Base-by-base conservation (phyloP, 2,888 invertebrate species). In the Dinocampus coccinellae region DNA sequence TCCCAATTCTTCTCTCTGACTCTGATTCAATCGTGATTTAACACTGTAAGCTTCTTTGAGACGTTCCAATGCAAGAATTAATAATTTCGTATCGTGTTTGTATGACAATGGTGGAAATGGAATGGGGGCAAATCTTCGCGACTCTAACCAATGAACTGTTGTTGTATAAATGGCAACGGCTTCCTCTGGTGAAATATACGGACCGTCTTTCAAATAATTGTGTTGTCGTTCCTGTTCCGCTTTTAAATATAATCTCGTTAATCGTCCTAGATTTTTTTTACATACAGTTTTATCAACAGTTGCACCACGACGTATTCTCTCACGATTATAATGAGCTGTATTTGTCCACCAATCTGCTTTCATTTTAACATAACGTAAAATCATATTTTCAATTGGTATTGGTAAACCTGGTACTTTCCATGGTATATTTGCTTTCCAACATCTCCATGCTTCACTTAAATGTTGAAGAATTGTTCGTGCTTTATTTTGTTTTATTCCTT, bases 271-370 rank as follows among this genome's bases (percentile, higher is more conserved):
- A 89, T 99, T 99, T 90, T 99, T 99, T 89, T 99, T 99, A 88
- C 99, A 99, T 0, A 99, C 99, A 0, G 99, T 99, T 88, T 99
- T 99, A 88, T 99, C 99, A 16, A 99, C 99, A 0, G 99, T 99
- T 63, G 99, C 99, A n/a, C 99, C 99, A 80, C 99, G 93, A 2
- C 99, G 92, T 78, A 99, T 99, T 82, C 99, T 91, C 88, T 99
- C 99, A 53, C 99, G 92, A 89, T 99, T 99, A 89, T 99, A 99
- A 88, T 99, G 99, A 0, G 99, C 99, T 0, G 99, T 99, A 88
- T 99, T 99, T 0, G 99, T 99, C 99, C 99, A 99, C 99, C 99
- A 99, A 88, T 99, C 99, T 0, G 99, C 99, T 87, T 99, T 99
- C 94, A 99, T 99, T 88, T 99, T 99, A 11, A 99, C 99, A 88